Base-by-base conservation (phyloP, 2,888 invertebrate species). In the Ligdia adustata region DNA sequence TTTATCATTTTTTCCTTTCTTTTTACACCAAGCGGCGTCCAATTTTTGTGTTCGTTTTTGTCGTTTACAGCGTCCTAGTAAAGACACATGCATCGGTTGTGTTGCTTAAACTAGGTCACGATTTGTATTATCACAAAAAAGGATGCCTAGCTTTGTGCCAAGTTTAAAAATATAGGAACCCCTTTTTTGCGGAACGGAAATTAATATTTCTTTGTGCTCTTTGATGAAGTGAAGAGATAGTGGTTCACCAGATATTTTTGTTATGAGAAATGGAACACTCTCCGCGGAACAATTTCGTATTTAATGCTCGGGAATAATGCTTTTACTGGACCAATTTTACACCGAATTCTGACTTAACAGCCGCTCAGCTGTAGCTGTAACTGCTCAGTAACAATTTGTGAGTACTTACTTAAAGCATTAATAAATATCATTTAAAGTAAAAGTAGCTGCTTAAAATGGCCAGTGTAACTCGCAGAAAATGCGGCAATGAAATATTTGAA, bases 191-290 rank as follows among this genome's bases (percentile, higher is more conserved):
- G 56, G 52, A 62, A 62, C 75, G 72, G 69, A 73, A 75, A 76
- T 75, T 71, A 77, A 74, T 72, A 71, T 70, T 69, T 66, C 69
- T 73, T 74, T 74, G 68, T 72, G 54, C 55, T 55, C 57, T 60
- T 57, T 57, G 52, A 57, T 64, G 60, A 60, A 58, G 49, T 61
- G 53, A 57, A 48, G 48, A 47, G 55, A 62, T 69, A 53, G 66
- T 55, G 65, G 61, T 61, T 60, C 38, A 35, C 28, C 37, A 34
- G 50, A 53, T 33, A 55, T 57, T 50, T 32, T 34, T 38, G 38
- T 49, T 43, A 32, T 38, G 32, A 26, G 29, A 27, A 41, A 20
- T 39, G 38, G 26, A 33, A 15, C 28, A 22, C 28, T 35, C 40
- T 15, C 46, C 7, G 12, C 9, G 29, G n/a, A 24, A 26, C 46